Evolutionary conservation across 2,888 invertebrate genomes (phyloP).

Genomic region (Ophonus ardosiacus): DNA sequence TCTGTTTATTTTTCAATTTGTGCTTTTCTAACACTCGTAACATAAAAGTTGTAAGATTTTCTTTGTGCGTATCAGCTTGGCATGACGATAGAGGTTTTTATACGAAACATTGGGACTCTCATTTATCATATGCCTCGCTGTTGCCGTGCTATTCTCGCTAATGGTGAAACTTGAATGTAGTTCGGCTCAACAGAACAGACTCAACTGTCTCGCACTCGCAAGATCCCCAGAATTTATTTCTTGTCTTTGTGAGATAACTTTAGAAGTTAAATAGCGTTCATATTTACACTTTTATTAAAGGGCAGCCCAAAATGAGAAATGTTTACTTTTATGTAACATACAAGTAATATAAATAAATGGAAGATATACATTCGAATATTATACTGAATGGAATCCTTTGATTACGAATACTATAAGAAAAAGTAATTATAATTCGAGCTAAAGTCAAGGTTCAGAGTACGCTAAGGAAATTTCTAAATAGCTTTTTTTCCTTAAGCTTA

Average conservation of each 20-base stretch:
- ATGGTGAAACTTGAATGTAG: slow-evolving; percentile 57
- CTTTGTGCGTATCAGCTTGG: slow-evolving; percentile 18
- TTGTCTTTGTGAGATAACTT: slow-evolving; percentile 16
- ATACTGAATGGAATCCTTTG: no score
- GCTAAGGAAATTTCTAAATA: no score
- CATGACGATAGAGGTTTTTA: slow-evolving; percentile 52
- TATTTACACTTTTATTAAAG: background rate
- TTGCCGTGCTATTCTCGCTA: slow-evolving; percentile 28
- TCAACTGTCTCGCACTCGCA: background rate
- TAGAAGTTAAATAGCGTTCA: background rate
- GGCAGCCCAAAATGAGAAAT: background rate
- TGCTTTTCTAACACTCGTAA: background rate
- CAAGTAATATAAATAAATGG: background rate
- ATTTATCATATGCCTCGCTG: slow-evolving; percentile 55
- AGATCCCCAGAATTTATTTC: slow-evolving; percentile 11
- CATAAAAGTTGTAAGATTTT: background rate
- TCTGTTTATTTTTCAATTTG: background rate
- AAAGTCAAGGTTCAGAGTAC: no score
- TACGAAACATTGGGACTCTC: slow-evolving; percentile 40
- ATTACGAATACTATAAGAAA: no score
- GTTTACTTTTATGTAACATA: background rate
- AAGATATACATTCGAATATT: background rate
- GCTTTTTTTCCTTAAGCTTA: no score
- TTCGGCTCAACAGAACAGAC: background rate
- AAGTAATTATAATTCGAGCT: no score